phyloP scores from a whole-genome alignment of 2,797 vertebrate genomes.

The Amphiprion clarkii region DNA sequence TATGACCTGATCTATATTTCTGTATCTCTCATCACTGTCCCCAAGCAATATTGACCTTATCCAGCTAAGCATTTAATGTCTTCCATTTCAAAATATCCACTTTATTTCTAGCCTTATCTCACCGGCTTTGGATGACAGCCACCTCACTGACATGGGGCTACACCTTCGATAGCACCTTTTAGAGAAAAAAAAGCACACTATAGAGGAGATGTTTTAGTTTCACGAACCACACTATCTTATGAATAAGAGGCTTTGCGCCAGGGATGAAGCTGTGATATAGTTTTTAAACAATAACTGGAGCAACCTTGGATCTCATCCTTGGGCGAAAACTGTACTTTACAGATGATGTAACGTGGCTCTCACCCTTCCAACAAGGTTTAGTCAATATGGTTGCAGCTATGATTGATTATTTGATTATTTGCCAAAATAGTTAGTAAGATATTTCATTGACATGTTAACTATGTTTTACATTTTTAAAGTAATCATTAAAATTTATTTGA shows the following conservation, averaged over 20 bases:
- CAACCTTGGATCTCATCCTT: constrained; percentile 8
- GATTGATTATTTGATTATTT: constrained; percentile 50
- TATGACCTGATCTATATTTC: constrained; percentile 60
- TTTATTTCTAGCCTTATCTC: constrained; percentile 45
- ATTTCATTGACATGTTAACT: constrained; percentile 48
- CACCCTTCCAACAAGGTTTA: constrained; percentile 14
- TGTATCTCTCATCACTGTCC: constrained; percentile 38
- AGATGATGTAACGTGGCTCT: constrained; percentile 20
- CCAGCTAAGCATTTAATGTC: constrained; percentile 68
- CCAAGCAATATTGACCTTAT: constrained; percentile 55
- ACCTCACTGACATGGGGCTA: constrained; percentile 32
- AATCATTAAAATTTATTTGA: constrained; percentile 66
- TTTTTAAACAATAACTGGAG: constrained; percentile 17
- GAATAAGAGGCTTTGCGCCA: constrained; percentile 23
- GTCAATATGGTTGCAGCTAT: constrained; percentile 23
- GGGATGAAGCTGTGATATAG: constrained; percentile 23
- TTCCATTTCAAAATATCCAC: constrained; percentile 70
- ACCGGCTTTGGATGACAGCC: constrained; percentile 22
- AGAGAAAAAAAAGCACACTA: constrained; percentile 63
- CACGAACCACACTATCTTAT: constrained; percentile 8
- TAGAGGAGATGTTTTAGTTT: constrained; percentile 32
- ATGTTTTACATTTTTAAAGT: constrained; percentile 56
- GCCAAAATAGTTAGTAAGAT: constrained; percentile 63
- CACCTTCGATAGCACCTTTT: constrained; percentile 57
- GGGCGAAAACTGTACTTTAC: constrained; percentile 16